These are phyloP conservation scores for Drosophila micromelanica DNA, from an alignment of 1,140 invertebrate genomes.

Conservation along the genomic window DNA sequence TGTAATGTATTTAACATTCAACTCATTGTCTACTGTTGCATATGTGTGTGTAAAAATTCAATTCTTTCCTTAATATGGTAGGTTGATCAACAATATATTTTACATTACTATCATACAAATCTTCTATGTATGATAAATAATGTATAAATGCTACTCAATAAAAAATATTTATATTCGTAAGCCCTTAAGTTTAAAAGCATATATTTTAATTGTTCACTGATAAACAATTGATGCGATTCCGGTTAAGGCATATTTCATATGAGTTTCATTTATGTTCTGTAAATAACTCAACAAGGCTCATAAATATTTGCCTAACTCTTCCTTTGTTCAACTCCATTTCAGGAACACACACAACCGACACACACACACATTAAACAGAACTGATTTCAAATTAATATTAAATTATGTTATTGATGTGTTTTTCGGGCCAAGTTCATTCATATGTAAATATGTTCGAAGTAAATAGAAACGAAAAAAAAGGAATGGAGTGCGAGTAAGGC, in stretches of 20 bases:
- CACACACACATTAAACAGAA: neutral
- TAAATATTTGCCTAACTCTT: conserved; percentile 6
- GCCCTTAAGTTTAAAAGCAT: neutral
- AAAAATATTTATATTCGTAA: neutral
- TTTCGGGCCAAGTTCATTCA: conserved; percentile 3
- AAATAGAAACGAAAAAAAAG: neutral
- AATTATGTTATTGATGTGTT: conserved; percentile 26
- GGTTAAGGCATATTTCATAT: neutral
- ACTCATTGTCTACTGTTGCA: neutral
- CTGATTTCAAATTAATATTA: conserved; percentile 5
- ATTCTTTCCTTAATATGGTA: neutral
- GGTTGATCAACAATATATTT: too few species aligned
- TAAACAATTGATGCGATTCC: neutral
- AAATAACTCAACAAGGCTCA: neutral
- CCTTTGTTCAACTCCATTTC: neutral
- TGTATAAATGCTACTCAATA: too few species aligned
- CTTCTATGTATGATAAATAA: too few species aligned
- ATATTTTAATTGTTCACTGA: neutral
- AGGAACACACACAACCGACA: neutral
- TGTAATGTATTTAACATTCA: conserved; percentile 4
- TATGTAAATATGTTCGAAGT: conserved; percentile 8
- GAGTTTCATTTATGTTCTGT: neutral
- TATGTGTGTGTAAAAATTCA: neutral
- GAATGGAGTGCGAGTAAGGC: neutral
- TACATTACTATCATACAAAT: too few species aligned